Base-by-base conservation (phyloP, 2,113 vertebrate genomes). In the Hippocampus zosterae region DNA sequence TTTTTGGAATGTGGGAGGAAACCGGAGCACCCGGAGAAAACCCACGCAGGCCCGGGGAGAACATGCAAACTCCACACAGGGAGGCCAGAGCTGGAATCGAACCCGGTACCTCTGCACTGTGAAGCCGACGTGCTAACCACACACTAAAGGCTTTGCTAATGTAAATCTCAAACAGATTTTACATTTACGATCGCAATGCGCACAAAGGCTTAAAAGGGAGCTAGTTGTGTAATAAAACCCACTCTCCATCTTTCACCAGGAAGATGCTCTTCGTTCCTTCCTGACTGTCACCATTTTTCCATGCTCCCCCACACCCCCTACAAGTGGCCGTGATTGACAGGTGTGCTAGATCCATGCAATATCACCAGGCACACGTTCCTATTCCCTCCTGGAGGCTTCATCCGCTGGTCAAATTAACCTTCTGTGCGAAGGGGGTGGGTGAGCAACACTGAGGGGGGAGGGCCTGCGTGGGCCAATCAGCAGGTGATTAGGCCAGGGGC, bases 361-460 rank as follows among this genome's bases (percentile, higher is more conserved):
- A 90, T 89, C 87, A 87, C 84, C 81, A 80, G 81, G 83, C 77
- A 70, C 90, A 91, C 90, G 90, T 89, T 91, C 84, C 90, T 91
- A 89, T 91, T 91, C 90, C 88, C 90, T 85, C 84, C 83, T 78
- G 87, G 87, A 87, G 84, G 85, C 88, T 91, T 87, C 87, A 90
- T 90, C 90, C 90, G 86, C 84, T 59, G 87, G 81, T 88, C 85
- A 89, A 91, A 91, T 91, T 91, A 91, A 91, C 90, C 90, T 90
- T 89, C 88, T 74, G 84, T 86, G 85, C 88, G 79, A 76, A 85
- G 40, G 83, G 88, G 86, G 33, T 37, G 88, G 86, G 88, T 85
- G 42, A 46, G 63, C 13, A 42, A 60, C 6, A 29, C 13, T 1
- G 41, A 8, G n/a, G 41, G 41, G 63, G 41, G 19, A 21, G 84